Conservation (phyloP, 2,888 invertebrate genomes). For the Myopa tessellatipennis region DNA sequence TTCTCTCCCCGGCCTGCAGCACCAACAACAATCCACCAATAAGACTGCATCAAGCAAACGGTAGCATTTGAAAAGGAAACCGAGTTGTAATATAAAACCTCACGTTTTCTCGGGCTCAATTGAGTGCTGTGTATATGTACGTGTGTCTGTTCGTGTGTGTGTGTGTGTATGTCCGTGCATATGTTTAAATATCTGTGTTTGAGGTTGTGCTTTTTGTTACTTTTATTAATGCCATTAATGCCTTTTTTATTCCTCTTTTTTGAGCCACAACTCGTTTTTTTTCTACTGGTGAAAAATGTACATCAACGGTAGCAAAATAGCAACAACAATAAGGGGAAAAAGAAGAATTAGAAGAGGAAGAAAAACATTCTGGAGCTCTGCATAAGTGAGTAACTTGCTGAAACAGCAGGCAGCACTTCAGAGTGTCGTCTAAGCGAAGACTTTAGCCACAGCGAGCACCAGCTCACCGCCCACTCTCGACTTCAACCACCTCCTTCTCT, state of each 20-base stretch:
- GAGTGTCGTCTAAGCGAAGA: not conserved
- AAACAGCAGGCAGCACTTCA: conserved; percentile 37
- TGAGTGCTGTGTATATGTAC: not conserved
- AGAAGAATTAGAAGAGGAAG: too few relatives aligned
- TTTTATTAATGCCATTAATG: conserved; percentile 7
- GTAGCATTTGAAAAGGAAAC: not conserved
- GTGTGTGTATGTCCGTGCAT: not conserved
- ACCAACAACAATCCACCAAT: not conserved
- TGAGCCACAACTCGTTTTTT: too few relatives aligned
- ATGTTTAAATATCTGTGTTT: not conserved
- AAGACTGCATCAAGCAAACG: not conserved
- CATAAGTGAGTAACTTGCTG: conserved; percentile 49
- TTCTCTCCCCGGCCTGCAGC: not conserved
- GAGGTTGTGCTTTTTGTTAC: conserved; percentile 9
- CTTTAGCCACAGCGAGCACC: not conserved
- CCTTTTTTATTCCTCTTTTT: not conserved
- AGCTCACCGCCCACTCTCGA: not conserved
- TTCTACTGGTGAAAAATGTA: not conserved
- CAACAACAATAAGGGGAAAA: conserved; percentile 9
- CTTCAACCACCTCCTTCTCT: not conserved
- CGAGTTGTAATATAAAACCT: not conserved
- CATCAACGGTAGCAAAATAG: conserved; percentile 47
- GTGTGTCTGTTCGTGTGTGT: not conserved
- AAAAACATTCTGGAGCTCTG: too few relatives aligned
- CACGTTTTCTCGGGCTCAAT: conserved; percentile 13